These are phyloP conservation scores for Telmatochromis sp. DNA, from an alignment of 2,113 vertebrate species.

Conservation along the genomic window DNA sequence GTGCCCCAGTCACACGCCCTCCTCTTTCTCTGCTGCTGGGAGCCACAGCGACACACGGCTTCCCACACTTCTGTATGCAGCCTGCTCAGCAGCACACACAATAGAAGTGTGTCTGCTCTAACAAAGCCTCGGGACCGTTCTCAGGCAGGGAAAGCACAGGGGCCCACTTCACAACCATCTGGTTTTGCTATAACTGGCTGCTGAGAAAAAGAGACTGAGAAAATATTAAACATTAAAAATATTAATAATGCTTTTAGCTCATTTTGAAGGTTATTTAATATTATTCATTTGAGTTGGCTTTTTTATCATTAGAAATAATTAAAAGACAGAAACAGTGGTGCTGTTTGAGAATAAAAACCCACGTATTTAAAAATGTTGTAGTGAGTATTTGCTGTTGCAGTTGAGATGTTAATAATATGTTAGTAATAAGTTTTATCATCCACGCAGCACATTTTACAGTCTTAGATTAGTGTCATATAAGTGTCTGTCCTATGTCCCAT, in stretches of 20 bases:
- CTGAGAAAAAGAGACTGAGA: neutral
- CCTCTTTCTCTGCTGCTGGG: slow-evolving; percentile 52
- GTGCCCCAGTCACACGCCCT: slow-evolving; percentile 58
- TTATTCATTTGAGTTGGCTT: neutral
- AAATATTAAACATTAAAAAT: neutral
- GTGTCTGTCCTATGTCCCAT: neutral
- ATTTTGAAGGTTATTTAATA: neutral
- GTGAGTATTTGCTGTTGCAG: neutral
- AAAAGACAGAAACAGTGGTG: neutral
- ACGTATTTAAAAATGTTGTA: neutral
- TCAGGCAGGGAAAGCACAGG: slow-evolving; percentile 33
- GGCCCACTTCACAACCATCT: slow-evolving; percentile 53
- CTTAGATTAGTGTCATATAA: fast-evolving
- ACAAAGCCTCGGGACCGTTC: slow-evolving; percentile 45
- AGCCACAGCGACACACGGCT: slow-evolving; percentile 63
- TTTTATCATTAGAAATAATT: neutral
- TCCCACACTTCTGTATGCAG: slow-evolving; percentile 69
- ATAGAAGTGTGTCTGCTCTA: slow-evolving; percentile 62
- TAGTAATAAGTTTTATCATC: neutral
- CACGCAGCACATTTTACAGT: neutral
- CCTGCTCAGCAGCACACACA: slow-evolving; percentile 43
- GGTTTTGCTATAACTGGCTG: slow-evolving; percentile 3
- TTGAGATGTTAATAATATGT: neutral
- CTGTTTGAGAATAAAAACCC: neutral
- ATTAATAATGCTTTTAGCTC: neutral